Evolutionary conservation across 2,113 vertebrate species (phyloP), one percentile per base, ranked within the genome.

Genomic region (Ophthalmolycus amberensis): DNA sequence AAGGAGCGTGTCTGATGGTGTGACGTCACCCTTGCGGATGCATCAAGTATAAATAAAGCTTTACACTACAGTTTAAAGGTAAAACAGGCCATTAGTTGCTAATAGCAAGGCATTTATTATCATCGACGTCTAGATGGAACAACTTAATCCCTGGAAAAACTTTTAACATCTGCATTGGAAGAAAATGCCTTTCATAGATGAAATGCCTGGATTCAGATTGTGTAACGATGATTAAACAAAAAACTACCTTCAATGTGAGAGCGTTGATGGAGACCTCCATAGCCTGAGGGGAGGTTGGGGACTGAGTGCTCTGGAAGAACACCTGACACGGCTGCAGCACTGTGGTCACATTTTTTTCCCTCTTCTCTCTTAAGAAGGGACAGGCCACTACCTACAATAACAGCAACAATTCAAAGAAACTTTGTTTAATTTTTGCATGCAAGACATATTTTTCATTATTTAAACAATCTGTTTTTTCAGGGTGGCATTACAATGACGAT

Each of bases 311-410:
- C 69, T 95, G 91, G 89, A 95, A 98, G 90, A 97, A 96, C 44
- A 99, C 95, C 89, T 99, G 95, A 91, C 97, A 99, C 1, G 97
- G 98, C 80, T 97, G 97, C 42, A 99, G 94, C 37, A 99, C 94
- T 18, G 97, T 99, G 84, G 97, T 97, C 75, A 97, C 68, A 56
- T 95, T 97, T 73, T 93, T 95, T 86, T 91, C 95, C 85, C 96
- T 96, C 88, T 95, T 94, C 76, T 94, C 95, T 83, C 93, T 94
- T 84, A 99, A 91, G 93, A 99, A 99, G 5, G 98, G 97, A 72
- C 98, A 99, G 0, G 97, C 97, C 91, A 95, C 95, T 50, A 99
- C 92, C 93, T 94, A 56, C 4, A 89, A 77, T 4, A 34, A 77
- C 22, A 83, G 37, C 9, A 25, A 3, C 4, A 37, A 80, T 22